Percentiles rank a stretch among this genome's conserved stretches.
Conservation (phyloP, 2,888 invertebrate species). For the Aplocera efformata region DNA sequence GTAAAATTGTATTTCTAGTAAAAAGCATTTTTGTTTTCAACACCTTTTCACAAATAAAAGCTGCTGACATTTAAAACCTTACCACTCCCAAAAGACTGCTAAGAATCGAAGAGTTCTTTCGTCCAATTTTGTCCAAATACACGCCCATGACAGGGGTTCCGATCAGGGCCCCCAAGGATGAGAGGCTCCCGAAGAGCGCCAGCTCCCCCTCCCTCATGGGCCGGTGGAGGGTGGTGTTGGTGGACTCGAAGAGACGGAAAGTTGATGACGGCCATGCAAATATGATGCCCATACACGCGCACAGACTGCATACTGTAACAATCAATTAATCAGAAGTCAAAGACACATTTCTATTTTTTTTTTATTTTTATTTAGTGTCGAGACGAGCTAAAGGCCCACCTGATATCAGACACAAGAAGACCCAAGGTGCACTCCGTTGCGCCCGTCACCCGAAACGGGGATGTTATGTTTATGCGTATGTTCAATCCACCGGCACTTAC, state of each 20-base stretch:
- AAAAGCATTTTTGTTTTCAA: too few relatives aligned
- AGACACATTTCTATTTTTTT: too few relatives aligned
- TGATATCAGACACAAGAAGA: too few relatives aligned
- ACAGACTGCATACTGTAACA: constrained; percentile 47
- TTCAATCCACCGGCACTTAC: too few relatives aligned
- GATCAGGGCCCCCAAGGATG: constrained; percentile 49
- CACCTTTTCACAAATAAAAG: too few relatives aligned
- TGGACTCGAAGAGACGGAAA: constrained; percentile 47
- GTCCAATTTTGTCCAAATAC: constrained; percentile 46
- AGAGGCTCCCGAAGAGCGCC: constrained; percentile 51
- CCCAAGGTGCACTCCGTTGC: too few relatives aligned
- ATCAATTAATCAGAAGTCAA: too few relatives aligned
- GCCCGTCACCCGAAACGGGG: too few relatives aligned
- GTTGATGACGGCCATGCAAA: constrained; percentile 60
- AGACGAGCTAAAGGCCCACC: too few relatives aligned
- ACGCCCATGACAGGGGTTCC: constrained; percentile 44
- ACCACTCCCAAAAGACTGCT: constrained; percentile 45
- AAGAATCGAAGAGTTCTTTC: constrained; percentile 43
- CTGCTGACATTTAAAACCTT: constrained; percentile 19
- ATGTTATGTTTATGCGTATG: too few relatives aligned
- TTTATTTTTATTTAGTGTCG: too few relatives aligned
- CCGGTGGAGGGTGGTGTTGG: constrained; percentile 51
- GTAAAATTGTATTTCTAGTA: too few relatives aligned
- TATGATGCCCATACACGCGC: constrained; percentile 48
- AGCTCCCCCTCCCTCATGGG: constrained; percentile 52